phyloP scores from a whole-genome alignment of 2,797 vertebrate genomes.

The Clarias fuscus region DNA sequence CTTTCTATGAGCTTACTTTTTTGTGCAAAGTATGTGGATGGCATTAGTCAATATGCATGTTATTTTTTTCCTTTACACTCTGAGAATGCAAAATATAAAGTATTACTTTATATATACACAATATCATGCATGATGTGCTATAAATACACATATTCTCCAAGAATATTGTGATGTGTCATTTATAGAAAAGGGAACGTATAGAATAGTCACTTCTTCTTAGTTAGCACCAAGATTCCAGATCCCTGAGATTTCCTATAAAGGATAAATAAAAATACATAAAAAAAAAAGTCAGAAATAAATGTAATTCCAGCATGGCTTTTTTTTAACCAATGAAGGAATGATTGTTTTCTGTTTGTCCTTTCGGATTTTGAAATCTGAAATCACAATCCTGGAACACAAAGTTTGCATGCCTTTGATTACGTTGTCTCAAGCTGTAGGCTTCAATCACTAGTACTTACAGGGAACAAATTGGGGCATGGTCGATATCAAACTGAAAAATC shows the following conservation, averaged over 20 bases:
- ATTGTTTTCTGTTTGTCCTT: not conserved
- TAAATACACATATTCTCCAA: not conserved
- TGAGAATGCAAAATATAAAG: not conserved
- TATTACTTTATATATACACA: not conserved
- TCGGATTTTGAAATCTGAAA: too few relatives aligned
- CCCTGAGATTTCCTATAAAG: not conserved
- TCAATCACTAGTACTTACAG: not conserved
- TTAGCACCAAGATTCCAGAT: not conserved
- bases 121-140: too few relatives aligned
- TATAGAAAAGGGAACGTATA: not conserved
- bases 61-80: not conserved
- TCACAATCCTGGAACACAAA: not conserved
- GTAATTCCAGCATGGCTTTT: not conserved
- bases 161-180: not conserved
- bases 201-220: not conserved
- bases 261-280: not conserved
- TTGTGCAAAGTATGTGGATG: not conserved
- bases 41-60: not conserved
- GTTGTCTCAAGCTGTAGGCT: not conserved
- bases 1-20: not conserved
- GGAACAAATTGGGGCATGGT: not conserved
- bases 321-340: not conserved
- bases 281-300: not conserved
- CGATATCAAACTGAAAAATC: not conserved
- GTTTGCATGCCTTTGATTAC: not conserved